Percentiles rank a stretch among this genome's conserved stretches.
Evolutionary conservation across 2,113 vertebrate genomes (phyloP).

Genomic region (Nesogale talazaci): DNA sequence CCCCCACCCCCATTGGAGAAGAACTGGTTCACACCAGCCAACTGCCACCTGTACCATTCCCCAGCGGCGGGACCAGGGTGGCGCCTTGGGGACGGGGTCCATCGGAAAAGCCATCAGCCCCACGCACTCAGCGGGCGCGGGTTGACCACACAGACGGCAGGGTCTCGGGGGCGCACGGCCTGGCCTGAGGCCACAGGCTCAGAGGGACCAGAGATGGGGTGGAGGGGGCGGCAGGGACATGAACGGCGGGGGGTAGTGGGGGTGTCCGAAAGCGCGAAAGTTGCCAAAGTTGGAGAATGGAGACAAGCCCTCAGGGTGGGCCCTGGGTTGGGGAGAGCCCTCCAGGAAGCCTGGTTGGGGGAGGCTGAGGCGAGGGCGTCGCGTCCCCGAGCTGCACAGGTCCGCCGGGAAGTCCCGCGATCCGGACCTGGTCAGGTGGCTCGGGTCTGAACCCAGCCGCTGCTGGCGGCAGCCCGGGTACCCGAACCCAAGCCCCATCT

Average conservation of each 20-base stretch:
- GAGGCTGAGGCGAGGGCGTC: no score
- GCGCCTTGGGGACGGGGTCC: no score
- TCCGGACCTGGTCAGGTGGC: not conserved
- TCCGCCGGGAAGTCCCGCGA: not conserved
- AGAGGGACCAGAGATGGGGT: not conserved
- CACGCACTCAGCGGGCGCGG: no score
- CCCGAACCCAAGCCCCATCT: not conserved
- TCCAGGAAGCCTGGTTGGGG: not conserved
- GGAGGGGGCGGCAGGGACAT: not conserved
- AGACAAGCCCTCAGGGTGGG: not conserved
- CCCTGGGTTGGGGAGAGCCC: not conserved
- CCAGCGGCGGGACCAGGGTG: no score
- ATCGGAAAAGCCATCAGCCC: no score
- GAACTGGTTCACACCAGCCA: no score
- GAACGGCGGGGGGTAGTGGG: no score
- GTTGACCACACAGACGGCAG: no score
- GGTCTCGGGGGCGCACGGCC: no score
- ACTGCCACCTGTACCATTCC: no score
- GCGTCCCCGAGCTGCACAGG: not conserved
- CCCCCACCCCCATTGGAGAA: no score
- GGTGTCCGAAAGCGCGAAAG: not conserved
- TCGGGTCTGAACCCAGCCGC: not conserved
- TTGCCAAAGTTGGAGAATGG: not conserved
- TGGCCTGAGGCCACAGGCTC: not conserved
- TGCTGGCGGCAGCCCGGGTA: not conserved